Evolutionary conservation across 2,797 vertebrate genomes (phyloP).

Genomic region (Cuniculus paca): DNA sequence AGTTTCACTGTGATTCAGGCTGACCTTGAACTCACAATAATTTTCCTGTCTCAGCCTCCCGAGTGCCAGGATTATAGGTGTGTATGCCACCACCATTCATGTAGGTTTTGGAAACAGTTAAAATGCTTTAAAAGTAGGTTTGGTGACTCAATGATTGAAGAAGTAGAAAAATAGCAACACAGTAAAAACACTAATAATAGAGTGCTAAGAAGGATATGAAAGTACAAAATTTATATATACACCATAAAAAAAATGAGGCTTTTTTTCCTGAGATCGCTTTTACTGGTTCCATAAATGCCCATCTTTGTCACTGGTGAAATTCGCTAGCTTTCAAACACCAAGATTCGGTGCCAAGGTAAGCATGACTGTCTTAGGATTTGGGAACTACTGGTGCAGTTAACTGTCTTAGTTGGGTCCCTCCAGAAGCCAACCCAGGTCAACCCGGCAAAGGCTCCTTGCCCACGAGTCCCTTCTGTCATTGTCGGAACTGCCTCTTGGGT

Average conservation of each 20-base stretch:
- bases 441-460: background rate
- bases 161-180: constrained; percentile 56
- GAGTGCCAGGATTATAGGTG: background rate
- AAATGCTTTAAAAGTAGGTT: constrained; percentile 62
- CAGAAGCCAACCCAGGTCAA: background rate
- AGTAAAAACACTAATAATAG: background rate
- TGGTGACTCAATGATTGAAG: constrained; percentile 50
- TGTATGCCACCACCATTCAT: background rate
- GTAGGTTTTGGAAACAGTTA: constrained; percentile 65
- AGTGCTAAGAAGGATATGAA: background rate
- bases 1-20: background rate
- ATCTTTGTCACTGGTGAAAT: constrained; percentile 34
- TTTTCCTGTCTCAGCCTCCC: background rate
- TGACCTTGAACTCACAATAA: background rate
- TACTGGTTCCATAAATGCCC: background rate
- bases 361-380: background rate
- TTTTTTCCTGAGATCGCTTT: background rate
- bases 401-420: background rate
- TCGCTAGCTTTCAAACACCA: background rate
- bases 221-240: background rate
- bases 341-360: background rate
- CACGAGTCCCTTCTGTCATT: background rate
- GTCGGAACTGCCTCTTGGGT: background rate
- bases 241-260: background rate
- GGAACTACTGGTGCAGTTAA: background rate